Base-by-base conservation (phyloP, 2,113 vertebrate species). In the Varanus komodoensis region DNA sequence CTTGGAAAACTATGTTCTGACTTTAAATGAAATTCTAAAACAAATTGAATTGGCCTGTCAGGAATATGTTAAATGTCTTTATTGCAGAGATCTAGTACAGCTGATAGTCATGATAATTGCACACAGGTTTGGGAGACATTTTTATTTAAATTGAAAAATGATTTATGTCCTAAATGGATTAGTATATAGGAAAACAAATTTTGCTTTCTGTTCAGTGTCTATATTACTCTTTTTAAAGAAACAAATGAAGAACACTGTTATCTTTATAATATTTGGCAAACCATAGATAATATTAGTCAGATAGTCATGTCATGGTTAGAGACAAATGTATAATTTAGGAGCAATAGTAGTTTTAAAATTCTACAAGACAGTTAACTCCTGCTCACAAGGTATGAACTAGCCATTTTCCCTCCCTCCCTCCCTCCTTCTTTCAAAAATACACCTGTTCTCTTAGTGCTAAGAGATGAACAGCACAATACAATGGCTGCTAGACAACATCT, bases 81-180 rank as follows among this genome's bases (percentile, higher is more conserved):
- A 68, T 84, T 25, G 61, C 11, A 48, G 38, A 68, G 48, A 48
- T 84, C 44, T 84, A 84, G 34, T 21, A 84, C 27, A 84, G 48
- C 12, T 44, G 23, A 27, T 68, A 3, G 34, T 34, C 34, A 68
- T 48, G 21, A 64, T 61, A 84, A 84, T 84, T 84, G 34, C 68
- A 44, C 9, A 23, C 61, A 84, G 25, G 25, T 68, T 74, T 84
- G 61, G 82, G 82, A 67, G 38, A 48, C 68, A 17, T 68, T 84
- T 84, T 67, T 68, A 64, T 48, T 27, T 64, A 84, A 84, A 84
- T 84, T 68, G 44, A 84, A 68, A 84, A 84, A 84, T 84, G 38
- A 84, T 48, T 84, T 67, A 84, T 84, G 61, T 48, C 82, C 61
- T 68, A 68, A 84, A 68, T 48, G 38, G 67, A 84, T 68, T 84